These are phyloP conservation scores for Campylomormyrus numenius DNA, from an alignment of 2,113 vertebrate species.

Conservation along the genomic window DNA sequence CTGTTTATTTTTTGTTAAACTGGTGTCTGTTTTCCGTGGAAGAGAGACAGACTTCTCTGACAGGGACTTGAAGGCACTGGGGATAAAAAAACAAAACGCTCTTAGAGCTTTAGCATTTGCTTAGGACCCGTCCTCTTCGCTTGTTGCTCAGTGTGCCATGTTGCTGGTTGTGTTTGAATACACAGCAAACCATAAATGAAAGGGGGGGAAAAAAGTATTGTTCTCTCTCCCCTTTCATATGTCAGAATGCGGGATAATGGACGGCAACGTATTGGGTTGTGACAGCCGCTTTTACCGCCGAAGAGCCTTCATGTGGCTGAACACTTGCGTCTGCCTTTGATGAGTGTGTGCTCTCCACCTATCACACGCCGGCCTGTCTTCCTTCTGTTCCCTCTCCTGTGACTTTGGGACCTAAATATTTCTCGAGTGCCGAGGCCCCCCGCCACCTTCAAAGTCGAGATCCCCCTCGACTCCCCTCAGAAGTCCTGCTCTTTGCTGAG, in stretches of 20 bases:
- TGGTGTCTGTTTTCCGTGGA: not conserved
- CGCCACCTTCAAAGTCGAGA: not conserved
- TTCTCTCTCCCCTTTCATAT: constrained; percentile 8
- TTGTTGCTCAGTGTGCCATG: not conserved
- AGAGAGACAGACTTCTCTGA: not conserved
- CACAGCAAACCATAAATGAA: not conserved
- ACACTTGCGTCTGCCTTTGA: constrained; percentile 12
- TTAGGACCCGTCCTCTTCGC: not conserved
- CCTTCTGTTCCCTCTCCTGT: not conserved
- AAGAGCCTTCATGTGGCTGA: not conserved
- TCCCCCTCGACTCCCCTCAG: not conserved
- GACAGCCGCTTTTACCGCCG: not conserved
- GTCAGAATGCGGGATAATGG: constrained; percentile 1
- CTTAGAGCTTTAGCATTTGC: not conserved
- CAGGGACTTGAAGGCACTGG: not conserved
- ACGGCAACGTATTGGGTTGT: not conserved
- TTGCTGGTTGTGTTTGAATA: not conserved
- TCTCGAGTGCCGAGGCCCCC: not conserved
- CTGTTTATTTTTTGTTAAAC: not conserved
- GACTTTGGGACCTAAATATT: constrained; percentile 1
- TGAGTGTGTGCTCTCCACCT: not conserved
- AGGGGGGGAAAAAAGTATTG: not conserved
- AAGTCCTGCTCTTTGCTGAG: not conserved
- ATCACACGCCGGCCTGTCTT: not conserved
- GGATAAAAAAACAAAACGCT: not conserved